Conservation (phyloP, 2,113 vertebrate genomes). For the Junco hyemalis region DNA sequence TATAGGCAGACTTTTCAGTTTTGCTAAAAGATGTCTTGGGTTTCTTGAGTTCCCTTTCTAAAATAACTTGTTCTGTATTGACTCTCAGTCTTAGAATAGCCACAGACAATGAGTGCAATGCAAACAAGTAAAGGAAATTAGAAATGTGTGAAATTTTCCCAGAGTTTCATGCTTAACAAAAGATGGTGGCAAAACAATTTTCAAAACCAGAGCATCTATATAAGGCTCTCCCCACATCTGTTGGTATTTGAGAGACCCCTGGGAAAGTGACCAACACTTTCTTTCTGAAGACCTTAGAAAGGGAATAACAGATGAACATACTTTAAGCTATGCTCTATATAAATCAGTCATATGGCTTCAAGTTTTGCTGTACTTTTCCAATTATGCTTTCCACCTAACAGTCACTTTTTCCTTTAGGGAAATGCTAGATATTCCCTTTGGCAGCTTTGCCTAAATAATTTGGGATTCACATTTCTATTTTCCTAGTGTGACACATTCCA, state of each 20-base stretch:
- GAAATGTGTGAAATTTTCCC: not conserved
- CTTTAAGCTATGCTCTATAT: not conserved
- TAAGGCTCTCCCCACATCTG: not conserved
- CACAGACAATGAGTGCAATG: not conserved
- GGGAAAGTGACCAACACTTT: not conserved
- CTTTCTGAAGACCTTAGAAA: not conserved
- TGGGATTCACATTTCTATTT: constrained; percentile 44
- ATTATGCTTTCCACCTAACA: not conserved
- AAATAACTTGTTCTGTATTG: not conserved
- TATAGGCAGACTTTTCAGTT: not conserved
- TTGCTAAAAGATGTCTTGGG: not conserved
- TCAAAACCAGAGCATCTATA: not conserved
- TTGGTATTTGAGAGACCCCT: not conserved
- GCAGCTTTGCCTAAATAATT: constrained; percentile 15
- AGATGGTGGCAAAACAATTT: not conserved
- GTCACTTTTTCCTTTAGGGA: constrained; percentile 1
- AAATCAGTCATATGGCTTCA: not conserved
- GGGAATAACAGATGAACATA: not conserved
- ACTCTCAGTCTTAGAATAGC: not conserved
- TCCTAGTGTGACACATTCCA: not conserved
- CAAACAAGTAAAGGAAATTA: not conserved
- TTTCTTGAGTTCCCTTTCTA: not conserved
- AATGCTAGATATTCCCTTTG: not conserved
- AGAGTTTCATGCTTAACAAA: not conserved
- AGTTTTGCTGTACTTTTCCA: constrained; percentile 10